phyloP scores from a whole-genome alignment of 2,888 invertebrate genomes.

The Phyllotreta cruciferae region DNA sequence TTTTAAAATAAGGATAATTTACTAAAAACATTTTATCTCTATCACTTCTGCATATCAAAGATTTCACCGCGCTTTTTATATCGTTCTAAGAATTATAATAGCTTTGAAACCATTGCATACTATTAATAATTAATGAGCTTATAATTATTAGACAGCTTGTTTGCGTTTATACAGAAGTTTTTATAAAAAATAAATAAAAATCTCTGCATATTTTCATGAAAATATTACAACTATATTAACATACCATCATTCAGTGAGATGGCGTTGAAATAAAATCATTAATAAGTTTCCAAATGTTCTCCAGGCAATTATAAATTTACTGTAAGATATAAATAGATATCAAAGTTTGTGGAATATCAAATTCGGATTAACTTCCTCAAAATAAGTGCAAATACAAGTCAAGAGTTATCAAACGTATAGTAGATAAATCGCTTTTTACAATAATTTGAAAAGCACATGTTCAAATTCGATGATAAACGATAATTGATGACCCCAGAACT shows the following conservation, averaged over 20 bases:
- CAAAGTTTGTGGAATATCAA: background rate
- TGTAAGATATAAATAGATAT: no score
- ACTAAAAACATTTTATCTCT: background rate
- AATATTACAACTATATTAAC: background rate
- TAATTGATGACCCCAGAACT: constrained; percentile 19
- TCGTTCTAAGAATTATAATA: background rate
- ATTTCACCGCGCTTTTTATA: constrained; percentile 5
- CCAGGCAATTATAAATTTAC: no score
- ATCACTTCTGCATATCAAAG: constrained; percentile 2
- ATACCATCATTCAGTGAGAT: no score
- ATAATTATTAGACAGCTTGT: constrained; percentile 1
- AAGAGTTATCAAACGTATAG: constrained; percentile 12
- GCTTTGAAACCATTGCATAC: constrained; percentile 6
- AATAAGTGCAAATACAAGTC: constrained; percentile 17
- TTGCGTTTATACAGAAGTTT: background rate
- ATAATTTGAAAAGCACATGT: constrained; percentile 9
- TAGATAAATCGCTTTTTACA: constrained; percentile 8
- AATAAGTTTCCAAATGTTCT: no score
- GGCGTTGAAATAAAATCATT: no score
- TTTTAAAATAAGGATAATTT: constrained; percentile 5
- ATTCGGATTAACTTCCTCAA: constrained; percentile 13
- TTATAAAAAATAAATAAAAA: background rate
- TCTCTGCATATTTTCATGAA: background rate
- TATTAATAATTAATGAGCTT: background rate
- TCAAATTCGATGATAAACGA: constrained; percentile 14